Conservation (phyloP, 2,888 invertebrate species). For the Brenthis ino region DNA sequence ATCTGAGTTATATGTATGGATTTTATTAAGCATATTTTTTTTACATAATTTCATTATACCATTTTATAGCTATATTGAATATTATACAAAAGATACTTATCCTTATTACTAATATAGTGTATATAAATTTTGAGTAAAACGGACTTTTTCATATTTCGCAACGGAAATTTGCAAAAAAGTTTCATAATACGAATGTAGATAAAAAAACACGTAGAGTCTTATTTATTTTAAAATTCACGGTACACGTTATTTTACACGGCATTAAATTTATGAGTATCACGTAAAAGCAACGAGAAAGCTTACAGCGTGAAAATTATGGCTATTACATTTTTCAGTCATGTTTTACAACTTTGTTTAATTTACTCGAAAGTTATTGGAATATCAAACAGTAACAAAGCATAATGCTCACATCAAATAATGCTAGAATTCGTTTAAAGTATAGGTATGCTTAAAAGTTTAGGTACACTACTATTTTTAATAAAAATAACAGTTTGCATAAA, state of each 20-base stretch:
- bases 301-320: constrained; percentile 23
- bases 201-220: background rate
- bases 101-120: too few species aligned
- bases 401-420: constrained; percentile 13
- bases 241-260: constrained; percentile 6
- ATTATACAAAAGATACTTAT: too few species aligned
- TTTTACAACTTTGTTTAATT: constrained; percentile 26
- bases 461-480: too few species aligned
- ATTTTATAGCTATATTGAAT: too few species aligned
- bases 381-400: constrained; percentile 14
- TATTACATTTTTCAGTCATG: constrained; percentile 23
- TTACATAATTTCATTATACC: too few species aligned
- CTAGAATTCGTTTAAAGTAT: background rate
- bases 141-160: too few species aligned
- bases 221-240: constrained; percentile 3
- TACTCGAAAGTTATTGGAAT: constrained; percentile 22
- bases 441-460: too few species aligned
- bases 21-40: too few species aligned
- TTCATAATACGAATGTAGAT: background rate
- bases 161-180: too few species aligned
- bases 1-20: too few species aligned
- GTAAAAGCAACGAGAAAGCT: constrained; percentile 24
- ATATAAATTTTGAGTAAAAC: too few species aligned
- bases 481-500: too few species aligned
- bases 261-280: constrained; percentile 13